Base-by-base conservation (phyloP, 1,140 invertebrate genomes). In the Microplitis mediator region DNA sequence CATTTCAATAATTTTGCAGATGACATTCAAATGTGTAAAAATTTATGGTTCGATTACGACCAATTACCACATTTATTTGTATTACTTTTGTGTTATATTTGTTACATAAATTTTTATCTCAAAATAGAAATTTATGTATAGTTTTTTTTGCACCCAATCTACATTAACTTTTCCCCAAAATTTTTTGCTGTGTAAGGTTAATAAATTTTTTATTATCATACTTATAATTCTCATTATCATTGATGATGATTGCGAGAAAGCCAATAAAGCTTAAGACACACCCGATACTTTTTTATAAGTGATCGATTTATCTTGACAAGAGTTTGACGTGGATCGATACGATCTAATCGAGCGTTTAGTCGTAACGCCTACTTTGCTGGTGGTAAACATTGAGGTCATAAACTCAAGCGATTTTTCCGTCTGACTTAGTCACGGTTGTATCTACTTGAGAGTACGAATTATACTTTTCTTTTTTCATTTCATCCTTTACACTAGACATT, bases 251-350 rank as follows among this genome's bases (percentile, higher is more conserved):
- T 14, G 32, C 31, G 58, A 54, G n/a, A 8, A 32, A 58, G 31
- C 54, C 31, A 51, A 23, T 69, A 5, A 39, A 35, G 31, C 39
- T 64, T 39, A 11, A n/a, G 39, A 39, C 13, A 39, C 45, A 16
- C 45, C 63, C 63, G 8, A 35, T 51, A 54, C 61, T 71, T 51
- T 71, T 3, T 45, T 45, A 45, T 70, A 70, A 39, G 69, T 58
- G 70, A 72, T 72, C 70, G 62, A 72, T 72, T 65, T 72, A 66
- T 54, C 60, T 11, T 35, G 35, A 34, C 16, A 34, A 39, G 13
- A 66, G 63, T 60, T 71, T 66, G 70, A 71, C 51, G 69, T 66
- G 16, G 63, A 71, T 71, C 70, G 70, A 71, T 71, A 71, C n/a
- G 23, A 71, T 71, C 69, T 71, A 71, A 71, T 71, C 69, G 62